These are phyloP conservation scores for Triplophysa bombifrons DNA, from an alignment of 2,797 vertebrate genomes.

Conservation along the genomic window DNA sequence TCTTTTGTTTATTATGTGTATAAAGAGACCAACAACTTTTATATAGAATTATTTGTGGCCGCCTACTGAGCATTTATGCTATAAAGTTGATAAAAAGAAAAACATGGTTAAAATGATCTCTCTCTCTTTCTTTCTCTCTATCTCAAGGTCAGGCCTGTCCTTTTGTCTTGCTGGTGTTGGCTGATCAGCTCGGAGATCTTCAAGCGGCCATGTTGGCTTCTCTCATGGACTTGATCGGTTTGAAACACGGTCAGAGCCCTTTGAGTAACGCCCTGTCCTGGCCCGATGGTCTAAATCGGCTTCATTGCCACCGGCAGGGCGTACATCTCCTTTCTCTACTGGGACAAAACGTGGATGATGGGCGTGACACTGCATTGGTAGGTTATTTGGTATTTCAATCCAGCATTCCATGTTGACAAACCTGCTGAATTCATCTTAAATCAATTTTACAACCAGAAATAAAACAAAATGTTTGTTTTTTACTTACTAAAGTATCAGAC, in stretches of 20 bases:
- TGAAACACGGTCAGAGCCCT: constrained; percentile 66
- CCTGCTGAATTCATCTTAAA: no score
- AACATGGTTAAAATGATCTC: constrained; percentile 24
- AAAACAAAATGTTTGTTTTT: neutral
- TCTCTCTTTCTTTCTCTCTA: neutral
- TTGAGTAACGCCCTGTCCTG: constrained; percentile 69
- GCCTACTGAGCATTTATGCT: neutral
- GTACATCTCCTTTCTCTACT: constrained; percentile 68
- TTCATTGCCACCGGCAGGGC: constrained; percentile 76
- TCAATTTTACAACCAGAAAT: no score
- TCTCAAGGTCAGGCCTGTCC: constrained; percentile 72
- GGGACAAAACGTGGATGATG: constrained; percentile 50
- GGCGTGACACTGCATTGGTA: neutral
- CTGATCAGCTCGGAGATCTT: constrained; percentile 69
- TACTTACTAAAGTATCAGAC: neutral
- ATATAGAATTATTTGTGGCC: no score
- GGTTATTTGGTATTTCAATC: neutral
- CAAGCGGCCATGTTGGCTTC: constrained; percentile 78
- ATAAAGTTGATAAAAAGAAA: constrained; percentile 5
- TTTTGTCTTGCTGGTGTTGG: constrained; percentile 79
- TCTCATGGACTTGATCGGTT: constrained; percentile 80
- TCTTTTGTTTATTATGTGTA: neutral
- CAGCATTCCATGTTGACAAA: no score
- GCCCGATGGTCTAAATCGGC: constrained; percentile 76
- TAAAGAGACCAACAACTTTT: no score